Percentiles rank a stretch among this genome's conserved stretches.
Evolutionary conservation across 2,113 vertebrate species (phyloP).

Genomic region (Callorhinus ursinus): DNA sequence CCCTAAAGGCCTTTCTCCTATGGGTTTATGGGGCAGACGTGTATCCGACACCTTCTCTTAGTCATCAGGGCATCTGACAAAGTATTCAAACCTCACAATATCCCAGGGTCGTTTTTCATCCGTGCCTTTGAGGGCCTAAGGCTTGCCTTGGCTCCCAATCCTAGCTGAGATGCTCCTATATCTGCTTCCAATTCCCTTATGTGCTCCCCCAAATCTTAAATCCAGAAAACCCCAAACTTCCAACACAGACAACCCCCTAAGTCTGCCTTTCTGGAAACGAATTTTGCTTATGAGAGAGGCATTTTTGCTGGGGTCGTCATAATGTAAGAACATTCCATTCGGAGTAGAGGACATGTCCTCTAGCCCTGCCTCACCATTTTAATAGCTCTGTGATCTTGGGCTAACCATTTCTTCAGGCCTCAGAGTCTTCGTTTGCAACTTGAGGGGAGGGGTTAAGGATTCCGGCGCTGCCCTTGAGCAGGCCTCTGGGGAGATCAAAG

Average conservation of each 20-base stretch:
- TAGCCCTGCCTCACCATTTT: neutral
- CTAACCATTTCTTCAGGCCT: neutral
- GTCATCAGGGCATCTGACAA: neutral
- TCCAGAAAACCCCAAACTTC: neutral
- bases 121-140: neutral
- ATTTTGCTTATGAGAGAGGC: neutral
- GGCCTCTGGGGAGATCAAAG: conserved; percentile 42
- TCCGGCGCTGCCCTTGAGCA: neutral
- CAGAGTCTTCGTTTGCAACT: neutral
- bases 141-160: neutral
- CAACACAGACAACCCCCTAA: neutral
- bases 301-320: neutral
- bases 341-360: neutral
- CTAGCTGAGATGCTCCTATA: neutral
- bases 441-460: neutral
- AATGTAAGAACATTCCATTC: neutral
- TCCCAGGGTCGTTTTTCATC: neutral
- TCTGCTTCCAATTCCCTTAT: neutral
- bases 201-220: neutral
- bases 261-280: neutral
- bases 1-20: neutral
- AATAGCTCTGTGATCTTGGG: neutral
- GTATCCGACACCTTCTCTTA: neutral
- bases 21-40: neutral
- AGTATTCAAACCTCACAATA: neutral